These are phyloP conservation scores for Plutella xylostella DNA, from an alignment of 2,888 invertebrate species.

Conservation along the genomic window DNA sequence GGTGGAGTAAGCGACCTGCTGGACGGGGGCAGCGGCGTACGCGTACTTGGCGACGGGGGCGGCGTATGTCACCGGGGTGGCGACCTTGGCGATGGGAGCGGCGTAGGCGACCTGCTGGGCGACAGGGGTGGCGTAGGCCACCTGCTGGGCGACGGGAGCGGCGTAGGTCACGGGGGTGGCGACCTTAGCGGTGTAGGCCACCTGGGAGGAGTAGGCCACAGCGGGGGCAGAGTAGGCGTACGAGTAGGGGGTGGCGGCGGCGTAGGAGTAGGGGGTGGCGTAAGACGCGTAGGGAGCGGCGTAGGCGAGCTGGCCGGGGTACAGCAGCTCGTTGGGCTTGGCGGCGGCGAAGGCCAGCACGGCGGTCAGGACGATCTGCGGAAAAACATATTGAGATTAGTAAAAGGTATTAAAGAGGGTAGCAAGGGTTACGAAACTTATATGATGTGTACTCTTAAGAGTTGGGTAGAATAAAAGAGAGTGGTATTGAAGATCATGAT, in stretches of 20 bases:
- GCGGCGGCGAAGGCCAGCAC: conserved; percentile 37
- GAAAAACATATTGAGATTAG: too few relatives aligned
- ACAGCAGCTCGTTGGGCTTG: conserved; percentile 23
- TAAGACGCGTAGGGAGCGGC: not conserved
- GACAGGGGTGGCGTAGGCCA: conserved; percentile 9
- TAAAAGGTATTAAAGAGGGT: too few relatives aligned
- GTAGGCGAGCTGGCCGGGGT: not conserved
- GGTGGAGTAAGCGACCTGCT: conserved; percentile 10
- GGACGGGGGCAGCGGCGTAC: not conserved
- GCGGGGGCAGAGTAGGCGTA: not conserved
- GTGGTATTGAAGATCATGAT: too few relatives aligned
- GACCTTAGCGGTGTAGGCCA: conserved; percentile 38
- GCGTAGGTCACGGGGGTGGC: conserved; percentile 32
- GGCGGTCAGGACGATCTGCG: conserved; percentile 20
- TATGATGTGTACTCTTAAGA: too few relatives aligned
- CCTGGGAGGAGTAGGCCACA: conserved; percentile 28
- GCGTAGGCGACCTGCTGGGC: too few relatives aligned
- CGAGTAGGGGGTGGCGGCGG: not conserved
- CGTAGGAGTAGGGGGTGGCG: not conserved
- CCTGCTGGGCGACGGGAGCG: not conserved
- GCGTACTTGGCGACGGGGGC: not conserved
- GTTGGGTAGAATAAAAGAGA: too few relatives aligned
- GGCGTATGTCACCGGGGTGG: conserved; percentile 14
- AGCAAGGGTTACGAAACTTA: too few relatives aligned
- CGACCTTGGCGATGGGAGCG: conserved; percentile 16